A percentile compares a stretch with the other conserved stretches of the same genome.
phyloP scores from a whole-genome alignment of 1,140 invertebrate species.

The Sweltsa coloradensis region DNA sequence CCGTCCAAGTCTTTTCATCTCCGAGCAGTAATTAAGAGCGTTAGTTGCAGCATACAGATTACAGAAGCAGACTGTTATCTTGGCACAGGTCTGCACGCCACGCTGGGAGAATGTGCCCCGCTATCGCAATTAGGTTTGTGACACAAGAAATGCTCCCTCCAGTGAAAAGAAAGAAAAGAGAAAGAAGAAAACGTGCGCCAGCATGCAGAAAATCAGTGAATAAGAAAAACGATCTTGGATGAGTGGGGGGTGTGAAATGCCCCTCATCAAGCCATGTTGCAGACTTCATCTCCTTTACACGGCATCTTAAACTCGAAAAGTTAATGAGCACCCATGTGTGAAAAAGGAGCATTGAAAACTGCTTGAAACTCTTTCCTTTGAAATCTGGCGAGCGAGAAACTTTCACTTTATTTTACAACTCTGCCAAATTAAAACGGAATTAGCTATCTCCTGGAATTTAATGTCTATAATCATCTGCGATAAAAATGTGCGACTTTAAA shows the following conservation, averaged over 20 bases:
- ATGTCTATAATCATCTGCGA: no score
- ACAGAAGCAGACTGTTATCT: no score
- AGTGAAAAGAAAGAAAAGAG: not conserved
- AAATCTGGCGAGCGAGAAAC: slow-evolving; percentile 1
- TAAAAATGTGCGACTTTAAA: no score
- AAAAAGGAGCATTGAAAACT: slow-evolving; percentile 7
- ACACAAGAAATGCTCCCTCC: no score
- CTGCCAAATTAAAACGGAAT: no score
- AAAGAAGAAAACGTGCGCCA: not conserved
- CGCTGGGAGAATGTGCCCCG: no score
- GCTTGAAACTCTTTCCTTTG: slow-evolving; percentile 2
- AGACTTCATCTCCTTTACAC: not conserved
- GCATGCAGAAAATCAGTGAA: slow-evolving; percentile 7
- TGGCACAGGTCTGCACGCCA: no score
- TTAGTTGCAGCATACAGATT: slow-evolving; percentile 5
- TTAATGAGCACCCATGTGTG: slow-evolving; percentile 9
- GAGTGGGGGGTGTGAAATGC: not conserved
- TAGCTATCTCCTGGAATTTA: no score
- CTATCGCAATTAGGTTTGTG: no score
- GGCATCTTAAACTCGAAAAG: slow-evolving; percentile 9
- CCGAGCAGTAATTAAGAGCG: slow-evolving; percentile 9
- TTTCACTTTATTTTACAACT: no score
- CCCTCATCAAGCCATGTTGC: slow-evolving; percentile 3
- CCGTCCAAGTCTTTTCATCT: no score
- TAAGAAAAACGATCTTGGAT: slow-evolving; percentile 9